Conservation (phyloP, 2,888 invertebrate species). For the Xanthia icteritia region DNA sequence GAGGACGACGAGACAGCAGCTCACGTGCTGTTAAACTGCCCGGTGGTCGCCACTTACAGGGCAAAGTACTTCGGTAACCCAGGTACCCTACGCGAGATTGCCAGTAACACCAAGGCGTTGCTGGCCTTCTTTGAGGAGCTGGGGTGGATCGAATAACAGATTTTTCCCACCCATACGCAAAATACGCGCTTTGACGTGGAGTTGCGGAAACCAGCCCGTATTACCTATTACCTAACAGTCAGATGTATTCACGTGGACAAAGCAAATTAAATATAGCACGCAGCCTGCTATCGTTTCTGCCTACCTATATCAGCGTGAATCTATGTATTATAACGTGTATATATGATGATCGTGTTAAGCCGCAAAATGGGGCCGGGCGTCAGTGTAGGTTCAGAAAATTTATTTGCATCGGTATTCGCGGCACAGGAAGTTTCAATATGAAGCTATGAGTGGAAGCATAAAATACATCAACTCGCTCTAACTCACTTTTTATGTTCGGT, state of each 20-base stretch:
- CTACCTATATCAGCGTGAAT: neutral
- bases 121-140: too few species aligned
- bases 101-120: too few species aligned
- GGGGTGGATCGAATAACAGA: too few species aligned
- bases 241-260: neutral
- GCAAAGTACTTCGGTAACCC: too few species aligned
- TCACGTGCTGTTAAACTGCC: too few species aligned
- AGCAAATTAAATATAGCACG: neutral
- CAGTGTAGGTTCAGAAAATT: neutral
- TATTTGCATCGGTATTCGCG: neutral
- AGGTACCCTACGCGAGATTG: too few species aligned
- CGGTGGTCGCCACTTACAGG: too few species aligned
- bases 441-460: neutral
- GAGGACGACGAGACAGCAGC: too few species aligned
- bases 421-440: conserved; percentile 5
- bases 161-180: too few species aligned
- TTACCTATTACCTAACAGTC: too few species aligned
- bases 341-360: neutral
- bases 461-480: neutral
- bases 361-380: neutral
- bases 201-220: too few species aligned
- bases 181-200: too few species aligned
- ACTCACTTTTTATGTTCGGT: neutral
- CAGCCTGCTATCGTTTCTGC: neutral
- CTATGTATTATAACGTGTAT: neutral